Evolutionary conservation across 2,888 invertebrate species (phyloP).

Genomic region (Eudasyphora cyanicolor): DNA sequence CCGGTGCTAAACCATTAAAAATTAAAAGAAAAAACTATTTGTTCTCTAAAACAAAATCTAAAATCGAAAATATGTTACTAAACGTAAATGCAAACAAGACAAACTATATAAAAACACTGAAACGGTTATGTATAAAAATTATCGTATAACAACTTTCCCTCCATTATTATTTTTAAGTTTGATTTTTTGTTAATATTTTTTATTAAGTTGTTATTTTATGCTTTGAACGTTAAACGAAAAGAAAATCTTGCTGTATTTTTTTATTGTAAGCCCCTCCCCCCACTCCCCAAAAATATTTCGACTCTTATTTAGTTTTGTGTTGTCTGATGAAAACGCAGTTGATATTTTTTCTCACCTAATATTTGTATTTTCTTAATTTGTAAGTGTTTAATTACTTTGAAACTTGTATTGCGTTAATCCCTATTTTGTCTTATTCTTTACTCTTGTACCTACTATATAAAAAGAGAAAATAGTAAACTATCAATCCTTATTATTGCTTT

Average conservation of each 20-base stretch:
- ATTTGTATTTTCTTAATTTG: slow-evolving; percentile 44
- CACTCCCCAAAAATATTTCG: slow-evolving; percentile 29
- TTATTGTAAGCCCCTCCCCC: slow-evolving; percentile 20
- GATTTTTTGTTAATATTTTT: slow-evolving; percentile 36
- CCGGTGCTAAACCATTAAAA: slow-evolving; percentile 77
- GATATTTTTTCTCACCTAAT: slow-evolving; percentile 20
- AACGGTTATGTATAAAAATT: slow-evolving; percentile 12
- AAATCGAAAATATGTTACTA: slow-evolving; percentile 59
- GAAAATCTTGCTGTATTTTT: slow-evolving; percentile 47
- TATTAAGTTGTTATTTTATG: slow-evolving; percentile 36
- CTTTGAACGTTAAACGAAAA: slow-evolving; percentile 41
- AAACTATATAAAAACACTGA: slow-evolving; percentile 7
- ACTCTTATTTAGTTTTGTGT: slow-evolving; percentile 54
- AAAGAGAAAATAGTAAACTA: slow-evolving; percentile 36
- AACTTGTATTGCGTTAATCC: slow-evolving; percentile 50
- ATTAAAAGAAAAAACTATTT: slow-evolving; percentile 65
- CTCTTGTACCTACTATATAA: slow-evolving; percentile 60
- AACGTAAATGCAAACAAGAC: slow-evolving; percentile 41
- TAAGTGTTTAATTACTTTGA: slow-evolving; percentile 67
- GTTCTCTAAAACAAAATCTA: slow-evolving; percentile 62
- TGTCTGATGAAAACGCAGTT: slow-evolving; percentile 56
- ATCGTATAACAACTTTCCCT: slow-evolving; percentile 48
- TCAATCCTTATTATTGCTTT: slow-evolving; percentile 55
- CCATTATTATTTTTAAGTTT: slow-evolving; percentile 50
- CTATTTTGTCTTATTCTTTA: slow-evolving; percentile 36